Evolutionary conservation across 2,797 vertebrate species (phyloP).

Genomic region (Lacerta bilineata): DNA sequence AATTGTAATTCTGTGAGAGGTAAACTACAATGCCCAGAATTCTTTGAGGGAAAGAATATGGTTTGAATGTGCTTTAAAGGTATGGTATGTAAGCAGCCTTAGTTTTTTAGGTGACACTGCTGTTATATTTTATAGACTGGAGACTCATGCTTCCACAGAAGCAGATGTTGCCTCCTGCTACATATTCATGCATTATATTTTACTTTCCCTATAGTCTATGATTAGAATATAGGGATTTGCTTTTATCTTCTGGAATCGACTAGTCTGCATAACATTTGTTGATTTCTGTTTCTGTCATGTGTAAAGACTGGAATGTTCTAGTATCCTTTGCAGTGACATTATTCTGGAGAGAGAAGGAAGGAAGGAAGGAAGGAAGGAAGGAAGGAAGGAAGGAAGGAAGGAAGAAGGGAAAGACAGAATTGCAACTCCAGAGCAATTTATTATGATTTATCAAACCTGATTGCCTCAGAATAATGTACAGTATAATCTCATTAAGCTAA

Average conservation of each 20-base stretch:
- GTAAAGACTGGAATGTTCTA: background rate
- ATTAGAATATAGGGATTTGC: no score
- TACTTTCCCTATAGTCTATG: background rate
- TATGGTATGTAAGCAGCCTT: no score
- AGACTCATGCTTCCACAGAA: no score
- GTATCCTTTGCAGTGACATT: background rate
- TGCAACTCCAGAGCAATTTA: conserved; percentile 3
- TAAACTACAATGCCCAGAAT: no score
- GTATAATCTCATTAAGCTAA: background rate
- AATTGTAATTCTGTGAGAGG: no score
- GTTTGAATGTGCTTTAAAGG: no score
- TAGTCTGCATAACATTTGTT: background rate
- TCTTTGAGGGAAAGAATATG: no score
- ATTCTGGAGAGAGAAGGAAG: background rate
- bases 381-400: background rate
- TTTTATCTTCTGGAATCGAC: background rate
- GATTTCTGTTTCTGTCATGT: background rate
- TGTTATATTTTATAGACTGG: no score
- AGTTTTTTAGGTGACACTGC: no score
- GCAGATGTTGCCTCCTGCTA: no score
- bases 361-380: background rate
- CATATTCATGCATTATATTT: background rate
- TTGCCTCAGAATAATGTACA: background rate
- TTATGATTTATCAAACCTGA: background rate
- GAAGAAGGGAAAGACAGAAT: background rate